Evolutionary conservation across 2,113 vertebrate genomes (phyloP), one percentile per base, ranked within the genome.

Genomic region (Sinocyclocheilus anshuiensis): DNA sequence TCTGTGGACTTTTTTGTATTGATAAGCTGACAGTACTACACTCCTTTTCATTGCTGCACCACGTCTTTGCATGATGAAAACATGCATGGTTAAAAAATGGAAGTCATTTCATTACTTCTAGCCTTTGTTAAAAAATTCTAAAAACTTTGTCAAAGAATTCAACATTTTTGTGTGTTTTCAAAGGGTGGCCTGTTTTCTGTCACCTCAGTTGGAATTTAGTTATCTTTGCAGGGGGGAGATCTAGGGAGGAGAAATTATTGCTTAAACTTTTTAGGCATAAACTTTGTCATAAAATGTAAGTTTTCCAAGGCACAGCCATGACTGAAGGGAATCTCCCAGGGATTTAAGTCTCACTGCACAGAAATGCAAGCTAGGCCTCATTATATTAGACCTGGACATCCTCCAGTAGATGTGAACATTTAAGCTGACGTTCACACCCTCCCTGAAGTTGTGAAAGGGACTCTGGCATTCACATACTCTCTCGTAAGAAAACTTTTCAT

Each of bases 331-430:
- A 63, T 63, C n/a, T 45, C 72, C 42, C 42, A 50, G n/a, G 42
- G n/a, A 80, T 59, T 39, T 48, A 6, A 26, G 6, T 63, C 55
- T 48, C 72, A 33, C 13, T 18, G 53, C 53, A 26, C 9, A 77
- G 72, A 20, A 48, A 76, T 61, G 61, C 39, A 84, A 57, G 42
- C 26, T 71, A 83, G 36, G 48, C 82, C 55, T 80, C 55, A 80
- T 80, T 42, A 67, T 18, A 81, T 48, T 81, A 63, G 61, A 48
- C 36, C 79, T 77, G 83, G 71, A 84, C 24, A 84, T 20, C 71
- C 53, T 76, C 55, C 53, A 77, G 33, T 15, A 5, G 33, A 75
- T 77, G n/a, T 77, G 26, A 48, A 45, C 29, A 57, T 84, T 84
- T 74, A 42, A 39, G 22, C 9, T 59, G 69, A 61, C 53, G 16